Percentiles rank a stretch among this genome's conserved stretches.
These are phyloP conservation scores for Myathropa florea DNA, from an alignment of 2,888 invertebrate genomes.

Conservation along the genomic window DNA sequence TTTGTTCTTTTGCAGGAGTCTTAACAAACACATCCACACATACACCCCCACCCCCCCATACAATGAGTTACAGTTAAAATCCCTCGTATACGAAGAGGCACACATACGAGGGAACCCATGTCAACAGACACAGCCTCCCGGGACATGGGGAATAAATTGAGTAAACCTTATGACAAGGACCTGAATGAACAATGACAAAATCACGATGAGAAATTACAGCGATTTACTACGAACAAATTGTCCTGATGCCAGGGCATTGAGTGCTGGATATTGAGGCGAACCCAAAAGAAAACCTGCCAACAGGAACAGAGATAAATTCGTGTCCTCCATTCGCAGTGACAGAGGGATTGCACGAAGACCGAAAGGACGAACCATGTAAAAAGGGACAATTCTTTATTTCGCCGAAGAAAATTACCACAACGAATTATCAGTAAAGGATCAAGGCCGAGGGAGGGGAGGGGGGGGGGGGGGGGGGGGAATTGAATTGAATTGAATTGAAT, in stretches of 20 bases:
- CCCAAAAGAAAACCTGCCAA: conserved; percentile 31
- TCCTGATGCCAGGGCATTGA: conserved; percentile 60
- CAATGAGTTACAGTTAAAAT: neutral
- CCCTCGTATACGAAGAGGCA: neutral
- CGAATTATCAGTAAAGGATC: conserved; percentile 47
- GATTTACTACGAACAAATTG: conserved; percentile 67
- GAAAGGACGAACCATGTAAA: conserved; percentile 17
- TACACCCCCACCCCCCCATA: too few species aligned
- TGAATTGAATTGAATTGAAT: too few species aligned
- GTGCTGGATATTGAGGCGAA: conserved; percentile 47
- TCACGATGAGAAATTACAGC: conserved; percentile 71
- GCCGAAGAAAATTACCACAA: conserved; percentile 56
- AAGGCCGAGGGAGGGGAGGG: conserved; percentile 28
- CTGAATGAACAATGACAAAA: conserved; percentile 69
- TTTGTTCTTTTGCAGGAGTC: conserved; percentile 6
- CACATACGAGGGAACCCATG: conserved; percentile 24
- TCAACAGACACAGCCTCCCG: conserved; percentile 47
- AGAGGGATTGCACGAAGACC: conserved; percentile 39
- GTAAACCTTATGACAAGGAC: conserved; percentile 71
- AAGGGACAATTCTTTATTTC: conserved; percentile 56
- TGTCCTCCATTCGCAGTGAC: conserved; percentile 49
- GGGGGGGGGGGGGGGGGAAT: neutral
- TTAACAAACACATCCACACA: neutral
- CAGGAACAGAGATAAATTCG: conserved; percentile 53
- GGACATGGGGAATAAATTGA: conserved; percentile 63